Base-by-base conservation (phyloP, 2,888 invertebrate species). In the Pollenia labialis region DNA sequence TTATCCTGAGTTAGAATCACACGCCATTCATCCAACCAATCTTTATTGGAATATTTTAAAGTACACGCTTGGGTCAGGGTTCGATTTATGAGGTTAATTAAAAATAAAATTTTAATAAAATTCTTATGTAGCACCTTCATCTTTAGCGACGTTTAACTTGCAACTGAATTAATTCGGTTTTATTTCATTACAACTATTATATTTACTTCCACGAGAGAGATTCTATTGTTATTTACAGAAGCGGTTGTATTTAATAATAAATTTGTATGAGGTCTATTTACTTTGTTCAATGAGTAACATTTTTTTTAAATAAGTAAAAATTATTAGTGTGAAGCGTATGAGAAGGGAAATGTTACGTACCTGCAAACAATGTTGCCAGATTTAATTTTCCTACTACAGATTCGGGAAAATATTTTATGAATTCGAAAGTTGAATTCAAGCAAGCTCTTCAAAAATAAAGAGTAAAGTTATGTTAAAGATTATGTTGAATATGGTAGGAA, bases 21-120 rank as follows among this genome's bases (percentile, higher is more conserved):
- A 40, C 23, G 44, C 82, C 82, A 82, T 7, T 82, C 69, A 14
- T 54, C 10, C 18, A 42, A n/a, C 82, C 82, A 82, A 8, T 23
- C 9, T 2, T 0, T 9, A 48, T 76, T 54, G 4, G 4, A 66
- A 42, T 60, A 74, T 40, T 42, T 56, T 48, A 74, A 23, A 48
- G 50, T 42, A 42, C 81, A 81, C 23, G 23, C 4, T 23, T 14
- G 16, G 4, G 42, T 14, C 6, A 56, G 3, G 14, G 11, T 32
- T 42, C 16, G 16, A 4, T 18, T 11, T 44, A 58, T 11, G 4
- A 81, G 3, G 4, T 66, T n/a, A 11, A 66, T 14, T 14, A 14
- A 42, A 42, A 58, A 40, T 46, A 74, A 66, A 42, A 56, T 40
- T 44, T 56, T 72, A 16, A 56, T 7, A 4, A 81, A 62, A 40